These are phyloP conservation scores for Aphrophora alni DNA, from an alignment of 2,888 invertebrate genomes.

Conservation along the genomic window DNA sequence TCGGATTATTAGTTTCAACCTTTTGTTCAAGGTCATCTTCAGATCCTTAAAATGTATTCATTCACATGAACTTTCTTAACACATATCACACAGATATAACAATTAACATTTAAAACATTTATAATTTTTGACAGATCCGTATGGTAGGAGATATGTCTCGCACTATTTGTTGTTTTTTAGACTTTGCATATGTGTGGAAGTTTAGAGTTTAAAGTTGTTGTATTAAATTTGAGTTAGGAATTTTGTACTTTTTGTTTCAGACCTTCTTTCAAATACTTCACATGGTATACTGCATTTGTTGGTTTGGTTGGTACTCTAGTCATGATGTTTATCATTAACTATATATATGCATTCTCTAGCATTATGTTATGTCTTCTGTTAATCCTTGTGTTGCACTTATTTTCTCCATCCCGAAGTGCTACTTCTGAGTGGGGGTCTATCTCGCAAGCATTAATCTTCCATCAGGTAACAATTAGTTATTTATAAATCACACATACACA, in stretches of 20 bases:
- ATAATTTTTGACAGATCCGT: too few relatives aligned
- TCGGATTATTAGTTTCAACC: too few relatives aligned
- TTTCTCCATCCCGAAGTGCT: conserved; percentile 75
- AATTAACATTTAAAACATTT: too few relatives aligned
- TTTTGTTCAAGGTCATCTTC: too few relatives aligned
- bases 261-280: conserved; percentile 95
- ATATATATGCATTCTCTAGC: conserved; percentile 87
- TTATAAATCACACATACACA: too few relatives aligned
- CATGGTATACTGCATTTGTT: conserved; percentile 89
- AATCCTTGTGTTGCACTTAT: conserved; percentile 86
- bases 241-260: conserved; percentile 61
- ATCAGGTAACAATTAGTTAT: conserved; percentile 70
- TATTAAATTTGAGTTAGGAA: not conserved
- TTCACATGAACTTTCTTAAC: too few relatives aligned
- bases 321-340: conserved; percentile 95
- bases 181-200: too few relatives aligned
- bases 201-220: too few relatives aligned
- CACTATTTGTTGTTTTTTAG: too few relatives aligned
- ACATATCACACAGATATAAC: too few relatives aligned
- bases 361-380: conserved; percentile 84
- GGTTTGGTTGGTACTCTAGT: conserved; percentile 85
- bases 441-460: conserved; percentile 98
- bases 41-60: too few relatives aligned
- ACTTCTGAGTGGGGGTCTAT: conserved; percentile 90
- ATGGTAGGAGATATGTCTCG: too few relatives aligned